phyloP scores from a whole-genome alignment of 2,797 vertebrate genomes.

The Crenuchus spilurus region DNA sequence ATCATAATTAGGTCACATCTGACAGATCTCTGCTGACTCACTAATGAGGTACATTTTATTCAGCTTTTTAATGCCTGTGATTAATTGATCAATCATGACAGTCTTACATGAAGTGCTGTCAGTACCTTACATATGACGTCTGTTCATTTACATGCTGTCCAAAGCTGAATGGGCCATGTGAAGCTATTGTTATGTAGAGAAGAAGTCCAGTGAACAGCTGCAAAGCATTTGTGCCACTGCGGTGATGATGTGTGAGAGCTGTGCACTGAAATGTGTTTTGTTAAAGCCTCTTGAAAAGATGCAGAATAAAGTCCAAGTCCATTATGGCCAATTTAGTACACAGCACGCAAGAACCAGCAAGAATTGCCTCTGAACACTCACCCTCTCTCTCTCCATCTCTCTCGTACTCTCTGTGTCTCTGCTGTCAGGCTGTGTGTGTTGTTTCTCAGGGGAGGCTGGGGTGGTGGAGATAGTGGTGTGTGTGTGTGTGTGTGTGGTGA shows the following conservation, averaged over 20 bases:
- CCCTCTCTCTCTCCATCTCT: slow-evolving; percentile 2
- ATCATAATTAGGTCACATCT: too few relatives aligned
- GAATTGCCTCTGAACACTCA: slow-evolving; percentile 22
- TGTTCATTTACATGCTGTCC: too few relatives aligned
- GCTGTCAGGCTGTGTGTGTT: slow-evolving; percentile 38
- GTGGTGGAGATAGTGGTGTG: slow-evolving; percentile 36
- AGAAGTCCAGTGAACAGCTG: neutral
- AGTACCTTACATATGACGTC: too few relatives aligned
- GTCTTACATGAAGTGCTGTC: too few relatives aligned
- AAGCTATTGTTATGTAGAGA: neutral
- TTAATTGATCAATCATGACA: too few relatives aligned
- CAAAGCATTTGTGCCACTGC: neutral
- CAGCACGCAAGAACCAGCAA: slow-evolving; percentile 32
- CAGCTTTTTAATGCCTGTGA: too few relatives aligned
- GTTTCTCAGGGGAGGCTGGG: slow-evolving; percentile 36
- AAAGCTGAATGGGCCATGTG: too few relatives aligned
- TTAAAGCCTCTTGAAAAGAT: neutral
- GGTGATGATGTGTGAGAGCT: neutral
- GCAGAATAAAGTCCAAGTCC: slow-evolving; percentile 27
- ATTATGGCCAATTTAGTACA: slow-evolving; percentile 36
- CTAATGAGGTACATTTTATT: too few relatives aligned
- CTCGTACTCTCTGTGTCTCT: neutral
- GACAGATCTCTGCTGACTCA: too few relatives aligned
- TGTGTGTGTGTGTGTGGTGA: slow-evolving; percentile 32
- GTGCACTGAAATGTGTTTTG: neutral